phyloP scores from a whole-genome alignment of 2,113 vertebrate species.

The Sitta europaea region DNA sequence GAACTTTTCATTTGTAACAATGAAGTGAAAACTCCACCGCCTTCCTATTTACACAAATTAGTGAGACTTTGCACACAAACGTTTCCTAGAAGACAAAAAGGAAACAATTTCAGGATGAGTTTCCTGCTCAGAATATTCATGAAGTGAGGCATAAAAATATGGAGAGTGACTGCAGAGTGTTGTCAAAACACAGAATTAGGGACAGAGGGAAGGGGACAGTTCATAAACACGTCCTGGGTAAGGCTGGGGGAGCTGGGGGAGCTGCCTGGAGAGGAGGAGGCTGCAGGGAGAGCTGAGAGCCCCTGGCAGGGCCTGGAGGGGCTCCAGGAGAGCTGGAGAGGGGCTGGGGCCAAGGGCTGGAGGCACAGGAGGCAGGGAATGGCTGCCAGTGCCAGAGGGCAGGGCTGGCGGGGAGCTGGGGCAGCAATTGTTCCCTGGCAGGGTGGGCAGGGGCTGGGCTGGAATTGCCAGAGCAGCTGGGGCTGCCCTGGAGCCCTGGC shows the following conservation, averaged over 20 bases:
- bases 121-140: slow-evolving; percentile 49
- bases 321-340: neutral
- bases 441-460: neutral
- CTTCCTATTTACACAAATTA: slow-evolving; percentile 40
- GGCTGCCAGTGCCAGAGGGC: neutral
- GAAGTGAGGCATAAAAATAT: neutral
- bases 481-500: neutral
- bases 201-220: neutral
- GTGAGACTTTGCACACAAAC: slow-evolving; percentile 28
- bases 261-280: neutral
- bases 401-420: neutral
- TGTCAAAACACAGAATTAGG: neutral
- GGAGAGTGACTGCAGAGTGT: neutral
- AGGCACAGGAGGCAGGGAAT: neutral
- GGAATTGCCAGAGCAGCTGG: neutral
- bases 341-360: neutral
- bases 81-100: slow-evolving; percentile 18
- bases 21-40: neutral
- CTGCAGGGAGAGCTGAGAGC: neutral
- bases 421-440: neutral
- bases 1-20: slow-evolving; percentile 52
- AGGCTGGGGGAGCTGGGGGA: neutral
- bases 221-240: neutral
- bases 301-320: neutral
- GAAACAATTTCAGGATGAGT: slow-evolving; percentile 19